A percentile compares a stretch with the other conserved stretches of the same genome.
phyloP scores from a whole-genome alignment of 2,797 vertebrate genomes.

The Gallirallus australis region DNA sequence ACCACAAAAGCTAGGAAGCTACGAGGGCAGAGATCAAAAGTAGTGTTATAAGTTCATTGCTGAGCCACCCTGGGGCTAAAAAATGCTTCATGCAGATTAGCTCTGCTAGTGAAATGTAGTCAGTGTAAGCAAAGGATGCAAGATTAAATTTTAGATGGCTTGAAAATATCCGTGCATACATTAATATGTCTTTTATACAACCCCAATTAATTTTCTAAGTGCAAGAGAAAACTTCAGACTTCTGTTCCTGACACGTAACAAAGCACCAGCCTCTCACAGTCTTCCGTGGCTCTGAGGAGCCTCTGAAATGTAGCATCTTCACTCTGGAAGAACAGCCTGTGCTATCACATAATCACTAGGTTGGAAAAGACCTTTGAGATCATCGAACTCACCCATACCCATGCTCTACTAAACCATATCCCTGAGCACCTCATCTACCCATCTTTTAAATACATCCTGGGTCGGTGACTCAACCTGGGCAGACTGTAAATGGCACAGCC shows the following conservation, averaged over 20 bases:
- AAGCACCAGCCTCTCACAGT: neutral
- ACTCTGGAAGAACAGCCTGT: neutral
- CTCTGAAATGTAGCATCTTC: neutral
- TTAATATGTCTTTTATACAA: slow-evolving; percentile 47
- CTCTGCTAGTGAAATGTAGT: neutral
- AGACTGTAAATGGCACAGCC: neutral
- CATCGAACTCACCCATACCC: no score
- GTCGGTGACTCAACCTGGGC: no score
- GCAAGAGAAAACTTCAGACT: slow-evolving; percentile 11
- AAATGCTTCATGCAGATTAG: slow-evolving; percentile 2
- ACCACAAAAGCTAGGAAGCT: neutral
- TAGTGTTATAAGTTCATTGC: neutral
- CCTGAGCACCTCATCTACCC: no score
- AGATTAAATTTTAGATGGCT: slow-evolving; percentile 43
- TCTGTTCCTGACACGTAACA: neutral
- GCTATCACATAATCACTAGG: neutral
- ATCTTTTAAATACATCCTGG: no score
- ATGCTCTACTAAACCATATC: no score
- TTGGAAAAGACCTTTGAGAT: no score
- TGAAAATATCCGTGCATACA: slow-evolving; percentile 30
- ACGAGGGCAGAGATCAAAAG: slow-evolving; percentile 4
- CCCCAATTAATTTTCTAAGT: slow-evolving; percentile 55
- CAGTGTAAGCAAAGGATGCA: slow-evolving; percentile 1
- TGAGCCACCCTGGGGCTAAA: slow-evolving; percentile 13
- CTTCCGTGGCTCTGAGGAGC: neutral